Conservation (phyloP, 2,888 invertebrate genomes). For the Leptinotarsa haldemani region DNA sequence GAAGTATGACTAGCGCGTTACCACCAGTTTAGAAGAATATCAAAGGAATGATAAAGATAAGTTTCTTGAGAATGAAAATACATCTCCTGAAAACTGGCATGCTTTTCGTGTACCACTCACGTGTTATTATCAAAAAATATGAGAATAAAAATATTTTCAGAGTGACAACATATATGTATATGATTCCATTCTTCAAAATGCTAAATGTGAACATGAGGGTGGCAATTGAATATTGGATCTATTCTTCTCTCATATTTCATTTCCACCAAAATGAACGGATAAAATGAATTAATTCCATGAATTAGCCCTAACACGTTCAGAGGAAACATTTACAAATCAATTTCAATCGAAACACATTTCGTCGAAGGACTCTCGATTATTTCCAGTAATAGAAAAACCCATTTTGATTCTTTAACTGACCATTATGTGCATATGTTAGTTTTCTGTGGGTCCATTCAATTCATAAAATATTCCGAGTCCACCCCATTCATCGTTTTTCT, state of each 20-base stretch:
- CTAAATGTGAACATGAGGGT: background rate
- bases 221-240: background rate
- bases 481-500: constrained; percentile 36
- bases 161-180: no score
- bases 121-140: no score
- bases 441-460: constrained; percentile 43
- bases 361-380: constrained; percentile 39
- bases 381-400: constrained; percentile 40
- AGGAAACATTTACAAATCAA: constrained; percentile 33
- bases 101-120: no score
- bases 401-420: constrained; percentile 44
- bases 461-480: constrained; percentile 24
- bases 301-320: constrained; percentile 25
- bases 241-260: background rate
- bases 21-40: no score
- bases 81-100: no score
- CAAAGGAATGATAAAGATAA: no score
- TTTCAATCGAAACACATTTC: constrained; percentile 34
- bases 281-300: constrained; percentile 27
- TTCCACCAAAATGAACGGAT: background rate
- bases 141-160: no score
- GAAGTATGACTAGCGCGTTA: no score
- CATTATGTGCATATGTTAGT: constrained; percentile 45
- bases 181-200: no score
- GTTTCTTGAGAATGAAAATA: no score